These are phyloP conservation scores for Austrofundulus limnaeus DNA, from an alignment of 2,113 vertebrate species.

Conservation along the genomic window DNA sequence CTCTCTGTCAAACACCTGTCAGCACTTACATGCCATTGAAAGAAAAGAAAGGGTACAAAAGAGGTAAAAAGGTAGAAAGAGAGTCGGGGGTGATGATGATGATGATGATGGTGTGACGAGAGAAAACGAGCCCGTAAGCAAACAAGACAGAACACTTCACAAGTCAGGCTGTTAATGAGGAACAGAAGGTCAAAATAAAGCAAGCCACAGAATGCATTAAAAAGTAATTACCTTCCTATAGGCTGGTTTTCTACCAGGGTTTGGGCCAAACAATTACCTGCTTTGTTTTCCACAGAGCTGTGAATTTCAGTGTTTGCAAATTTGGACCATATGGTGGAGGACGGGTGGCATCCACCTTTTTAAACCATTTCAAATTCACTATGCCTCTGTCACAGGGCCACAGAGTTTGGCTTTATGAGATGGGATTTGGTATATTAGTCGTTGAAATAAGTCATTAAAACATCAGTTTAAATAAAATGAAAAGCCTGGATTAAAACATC, in stretches of 20 bases:
- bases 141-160: slow-evolving; percentile 16
- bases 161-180: slow-evolving; percentile 27
- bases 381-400: too few relatives aligned
- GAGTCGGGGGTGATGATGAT: slow-evolving; percentile 6
- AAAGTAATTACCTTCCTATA: slow-evolving; percentile 12
- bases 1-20: slow-evolving; percentile 6
- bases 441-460: background rate
- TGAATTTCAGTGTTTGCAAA: slow-evolving; percentile 11
- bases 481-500: background rate
- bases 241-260: background rate
- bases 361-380: background rate
- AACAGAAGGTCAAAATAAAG: slow-evolving; percentile 23
- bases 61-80: background rate
- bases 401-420: too few relatives aligned
- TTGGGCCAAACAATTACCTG: slow-evolving; percentile 3
- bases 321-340: background rate
- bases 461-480: background rate
- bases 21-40: slow-evolving; percentile 11
- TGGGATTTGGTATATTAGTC: background rate
- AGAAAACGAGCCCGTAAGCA: background rate
- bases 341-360: slow-evolving; percentile 6
- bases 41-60: background rate
- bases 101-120: too few relatives aligned
- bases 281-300: background rate
- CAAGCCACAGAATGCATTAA: slow-evolving; percentile 7